Evolutionary conservation across 2,888 invertebrate genomes (phyloP).

Genomic region (Tenthredo livida): DNA sequence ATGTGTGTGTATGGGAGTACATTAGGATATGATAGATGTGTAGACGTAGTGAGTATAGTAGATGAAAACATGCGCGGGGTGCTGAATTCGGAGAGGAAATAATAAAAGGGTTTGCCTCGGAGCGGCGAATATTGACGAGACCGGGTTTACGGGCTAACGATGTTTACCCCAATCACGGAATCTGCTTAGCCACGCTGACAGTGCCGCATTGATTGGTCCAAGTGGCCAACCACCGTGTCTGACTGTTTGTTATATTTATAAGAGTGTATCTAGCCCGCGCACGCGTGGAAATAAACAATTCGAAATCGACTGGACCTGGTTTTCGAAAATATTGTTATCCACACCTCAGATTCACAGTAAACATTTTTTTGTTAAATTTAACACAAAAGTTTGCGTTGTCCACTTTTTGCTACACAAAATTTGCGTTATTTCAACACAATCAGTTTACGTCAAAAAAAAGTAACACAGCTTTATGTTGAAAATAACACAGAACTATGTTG

Average conservation of each 20-base stretch:
- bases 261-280: not conserved
- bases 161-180: conserved; percentile 54
- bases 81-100: conserved; percentile 2
- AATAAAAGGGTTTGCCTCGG: conserved; percentile 49
- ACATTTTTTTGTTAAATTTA: too few species aligned
- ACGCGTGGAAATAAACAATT: not conserved
- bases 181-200: conserved; percentile 51
- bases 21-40: too few species aligned
- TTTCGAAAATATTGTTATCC: too few species aligned
- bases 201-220: conserved; percentile 52
- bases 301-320: not conserved
- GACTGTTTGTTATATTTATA: conserved; percentile 39
- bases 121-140: conserved; percentile 48
- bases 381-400: too few species aligned
- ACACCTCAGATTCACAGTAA: too few species aligned
- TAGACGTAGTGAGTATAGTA: not conserved
- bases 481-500: too few species aligned
- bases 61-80: not conserved
- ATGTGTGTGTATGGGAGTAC: not conserved
- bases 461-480: too few species aligned
- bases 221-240: conserved; percentile 34
- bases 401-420: too few species aligned
- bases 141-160: conserved; percentile 35
- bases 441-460: too few species aligned
- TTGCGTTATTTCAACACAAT: too few species aligned